A percentile compares a stretch with the other conserved stretches of the same genome.
These are phyloP conservation scores for Carollia perspicillata DNA, from an alignment of 2,113 vertebrate genomes.

Conservation along the genomic window DNA sequence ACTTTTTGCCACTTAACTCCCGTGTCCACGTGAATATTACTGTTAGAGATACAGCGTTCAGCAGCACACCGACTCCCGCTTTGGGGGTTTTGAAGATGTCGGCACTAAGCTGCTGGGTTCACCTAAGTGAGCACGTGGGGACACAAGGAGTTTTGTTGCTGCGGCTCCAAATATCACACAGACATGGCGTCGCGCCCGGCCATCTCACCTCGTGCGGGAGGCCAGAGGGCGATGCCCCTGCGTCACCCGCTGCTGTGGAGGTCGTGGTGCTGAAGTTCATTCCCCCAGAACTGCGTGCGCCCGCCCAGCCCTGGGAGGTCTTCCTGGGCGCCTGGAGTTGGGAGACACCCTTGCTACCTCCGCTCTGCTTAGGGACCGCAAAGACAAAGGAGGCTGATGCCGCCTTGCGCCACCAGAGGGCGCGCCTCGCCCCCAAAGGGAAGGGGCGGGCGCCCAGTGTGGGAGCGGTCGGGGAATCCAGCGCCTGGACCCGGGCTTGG, in stretches of 20 bases:
- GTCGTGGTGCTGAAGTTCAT: not conserved
- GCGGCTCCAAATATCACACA: not conserved
- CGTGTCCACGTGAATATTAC: not conserved
- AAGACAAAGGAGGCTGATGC: not conserved
- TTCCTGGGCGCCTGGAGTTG: no score
- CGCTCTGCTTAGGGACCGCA: accelerated
- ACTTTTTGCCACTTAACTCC: not conserved
- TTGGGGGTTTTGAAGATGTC: not conserved
- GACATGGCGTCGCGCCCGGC: not conserved
- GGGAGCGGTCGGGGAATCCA: no score
- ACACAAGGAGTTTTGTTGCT: not conserved
- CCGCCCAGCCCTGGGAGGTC: not conserved
- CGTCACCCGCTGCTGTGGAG: not conserved
- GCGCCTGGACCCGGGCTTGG: not conserved
- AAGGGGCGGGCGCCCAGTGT: no score
- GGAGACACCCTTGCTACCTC: not conserved
- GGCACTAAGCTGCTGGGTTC: not conserved
- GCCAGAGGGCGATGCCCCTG: not conserved
- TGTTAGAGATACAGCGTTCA: accelerated
- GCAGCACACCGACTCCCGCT: not conserved
- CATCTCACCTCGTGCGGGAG: not conserved
- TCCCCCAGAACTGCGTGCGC: not conserved
- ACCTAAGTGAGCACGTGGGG: not conserved
- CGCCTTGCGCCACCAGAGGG: slow-evolving; percentile 15
- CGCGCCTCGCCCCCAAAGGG: not conserved